These are phyloP conservation scores for Brachyalestes nurse DNA, from an alignment of 2,797 vertebrate species.

Conservation along the genomic window DNA sequence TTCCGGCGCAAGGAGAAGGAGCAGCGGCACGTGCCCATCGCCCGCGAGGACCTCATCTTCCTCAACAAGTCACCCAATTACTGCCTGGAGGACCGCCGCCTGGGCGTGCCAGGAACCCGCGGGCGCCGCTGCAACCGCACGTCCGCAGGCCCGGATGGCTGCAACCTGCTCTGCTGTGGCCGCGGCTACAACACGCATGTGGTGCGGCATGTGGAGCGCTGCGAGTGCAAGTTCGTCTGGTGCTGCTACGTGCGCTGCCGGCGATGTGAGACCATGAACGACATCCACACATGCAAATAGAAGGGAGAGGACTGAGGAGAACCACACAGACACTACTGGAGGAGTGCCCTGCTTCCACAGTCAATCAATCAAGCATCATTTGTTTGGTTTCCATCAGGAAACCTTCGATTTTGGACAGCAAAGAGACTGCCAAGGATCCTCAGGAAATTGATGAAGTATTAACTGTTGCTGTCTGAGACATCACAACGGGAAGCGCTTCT, in stretches of 20 bases:
- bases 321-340: background rate
- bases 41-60: slow-evolving; percentile 86
- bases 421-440: slow-evolving; percentile 10
- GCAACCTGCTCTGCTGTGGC: slow-evolving; percentile 94
- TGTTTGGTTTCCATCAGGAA: background rate
- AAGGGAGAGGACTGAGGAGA: background rate
- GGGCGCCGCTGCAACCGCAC: slow-evolving; percentile 92
- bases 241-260: slow-evolving; percentile 95
- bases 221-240: slow-evolving; percentile 97
- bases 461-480: background rate
- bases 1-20: slow-evolving; percentile 84
- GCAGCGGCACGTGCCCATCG: slow-evolving; percentile 73
- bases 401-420: background rate
- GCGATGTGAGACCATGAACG: slow-evolving; percentile 94
- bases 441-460: slow-evolving; percentile 22
- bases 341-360: background rate
- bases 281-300: slow-evolving; percentile 95
- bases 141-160: slow-evolving; percentile 85
- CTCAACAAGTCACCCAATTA: slow-evolving; percentile 95
- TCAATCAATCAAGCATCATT: background rate
- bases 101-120: slow-evolving; percentile 87
- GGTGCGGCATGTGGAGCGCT: slow-evolving; percentile 88
- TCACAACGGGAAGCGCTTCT: background rate
- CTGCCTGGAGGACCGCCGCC: slow-evolving; percentile 86
- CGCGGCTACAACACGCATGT: slow-evolving; percentile 95